Base-by-base conservation (phyloP, 2,113 vertebrate species). In the Ctenomys sociabilis region DNA sequence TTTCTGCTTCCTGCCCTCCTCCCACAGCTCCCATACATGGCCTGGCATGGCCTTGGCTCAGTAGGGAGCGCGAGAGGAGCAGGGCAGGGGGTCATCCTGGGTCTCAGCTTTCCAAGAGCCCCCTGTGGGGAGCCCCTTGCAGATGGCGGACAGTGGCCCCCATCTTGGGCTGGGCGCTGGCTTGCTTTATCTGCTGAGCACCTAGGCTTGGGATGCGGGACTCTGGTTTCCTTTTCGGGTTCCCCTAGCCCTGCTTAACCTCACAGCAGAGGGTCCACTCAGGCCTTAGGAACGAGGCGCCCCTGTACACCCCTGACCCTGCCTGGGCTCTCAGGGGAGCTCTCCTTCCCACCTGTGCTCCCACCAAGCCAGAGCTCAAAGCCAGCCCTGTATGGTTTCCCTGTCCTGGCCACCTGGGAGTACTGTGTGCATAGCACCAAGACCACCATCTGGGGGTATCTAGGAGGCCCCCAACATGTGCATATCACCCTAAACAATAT, bases 71-170 rank as follows among this genome's bases (percentile, higher is more conserved):
- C 40, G 52, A 54, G 17, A 30, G 30, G 5, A n/a, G 4, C 3
- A n/a, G 13, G 37, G 24, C 26, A 26, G n/a, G 40, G 19, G 28
- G 61, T 43, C 37, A 4, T 0, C 13, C 52, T 45, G n/a, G 64
- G 32, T 7, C 43, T 40, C 80, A 28, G 45, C n/a, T 61, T 28
- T 70, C 83, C 1, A 26, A 37, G 57, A 54, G 26, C 13, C 32
- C 49, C 19, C 0, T 16, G 9, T 12, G 30, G n/a, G 70, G 26
- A 9, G 13, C 26, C 37, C 14, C 10, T 12, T 70, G 13, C 9
- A 17, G 4, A 3, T 0, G 13, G 2, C 30, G 28, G 4, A 32
- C 82, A 11, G n/a, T 2, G 10, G 9, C 3, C 12, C 54, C 35
- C 7, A 37, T 32, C 16, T 45, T 13, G 3, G 6, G 13, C 52